Evolutionary conservation across 1,140 invertebrate species (phyloP).

Genomic region (Chionoecetes opilio): DNA sequence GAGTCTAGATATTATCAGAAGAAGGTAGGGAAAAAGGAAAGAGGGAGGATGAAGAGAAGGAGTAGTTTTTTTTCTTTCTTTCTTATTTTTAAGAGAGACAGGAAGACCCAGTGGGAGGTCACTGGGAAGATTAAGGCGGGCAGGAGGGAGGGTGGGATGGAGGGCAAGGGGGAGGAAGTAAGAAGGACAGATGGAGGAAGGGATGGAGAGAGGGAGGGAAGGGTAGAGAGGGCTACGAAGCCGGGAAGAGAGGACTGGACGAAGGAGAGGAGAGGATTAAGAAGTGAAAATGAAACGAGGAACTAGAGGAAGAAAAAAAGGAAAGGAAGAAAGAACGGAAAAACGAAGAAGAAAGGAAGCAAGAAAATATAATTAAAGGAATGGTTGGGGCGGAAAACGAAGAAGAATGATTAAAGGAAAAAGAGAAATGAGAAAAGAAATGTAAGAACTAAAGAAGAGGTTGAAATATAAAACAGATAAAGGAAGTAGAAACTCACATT

Average conservation of each 20-base stretch:
- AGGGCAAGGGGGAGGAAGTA: neutral
- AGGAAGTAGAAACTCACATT: neutral
- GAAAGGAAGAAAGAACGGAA: neutral
- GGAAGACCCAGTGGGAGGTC: slow-evolving; percentile 2
- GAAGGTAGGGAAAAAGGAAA: too few species aligned
- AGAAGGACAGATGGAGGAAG: neutral
- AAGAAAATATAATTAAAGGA: neutral
- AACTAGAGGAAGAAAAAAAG: neutral
- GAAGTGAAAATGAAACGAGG: neutral
- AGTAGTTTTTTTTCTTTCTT: too few species aligned
- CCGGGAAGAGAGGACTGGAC: neutral
- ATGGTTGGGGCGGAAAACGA: neutral
- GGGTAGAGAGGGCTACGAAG: neutral
- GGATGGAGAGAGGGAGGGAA: neutral
- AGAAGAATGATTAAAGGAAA: neutral
- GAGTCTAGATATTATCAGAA: too few species aligned
- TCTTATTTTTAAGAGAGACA: neutral
- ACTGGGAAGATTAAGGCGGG: neutral
- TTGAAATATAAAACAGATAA: neutral
- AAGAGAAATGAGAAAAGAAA: neutral
- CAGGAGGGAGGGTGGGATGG: neutral
- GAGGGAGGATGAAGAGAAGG: too few species aligned
- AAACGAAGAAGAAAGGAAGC: neutral
- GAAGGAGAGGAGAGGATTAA: neutral
- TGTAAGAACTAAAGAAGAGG: neutral